Evolutionary conservation across 2,888 invertebrate genomes (phyloP).

Genomic region (Drosophila histrio): DNA sequence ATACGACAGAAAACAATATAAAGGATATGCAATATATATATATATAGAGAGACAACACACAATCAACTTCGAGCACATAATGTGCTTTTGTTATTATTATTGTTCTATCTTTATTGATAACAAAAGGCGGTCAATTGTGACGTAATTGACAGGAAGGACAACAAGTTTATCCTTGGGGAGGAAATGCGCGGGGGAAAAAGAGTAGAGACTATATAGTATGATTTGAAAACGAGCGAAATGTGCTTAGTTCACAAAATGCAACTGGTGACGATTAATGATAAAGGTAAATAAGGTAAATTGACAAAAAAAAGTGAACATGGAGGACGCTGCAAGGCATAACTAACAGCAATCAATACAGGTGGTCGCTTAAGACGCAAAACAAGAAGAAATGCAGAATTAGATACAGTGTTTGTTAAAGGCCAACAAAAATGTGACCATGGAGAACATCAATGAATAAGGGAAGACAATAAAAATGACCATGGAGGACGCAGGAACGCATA

Average conservation of each 20-base stretch:
- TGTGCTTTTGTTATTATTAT: slow-evolving; percentile 12
- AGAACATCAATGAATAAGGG: background rate
- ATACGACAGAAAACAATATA: slow-evolving; percentile 22
- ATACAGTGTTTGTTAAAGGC: too few relatives aligned
- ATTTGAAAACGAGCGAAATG: too few relatives aligned
- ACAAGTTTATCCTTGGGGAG: slow-evolving; percentile 2
- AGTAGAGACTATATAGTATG: too few relatives aligned
- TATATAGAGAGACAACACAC: slow-evolving; percentile 3
- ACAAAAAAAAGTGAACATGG: background rate
- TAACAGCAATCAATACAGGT: background rate
- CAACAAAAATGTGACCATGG: background rate
- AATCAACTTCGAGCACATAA: slow-evolving; percentile 11
- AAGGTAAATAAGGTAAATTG: background rate
- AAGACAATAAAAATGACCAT: background rate
- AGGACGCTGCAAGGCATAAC: background rate
- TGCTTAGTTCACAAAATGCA: too few relatives aligned
- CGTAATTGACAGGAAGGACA: slow-evolving; percentile 22
- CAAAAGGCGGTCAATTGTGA: slow-evolving; percentile 24
- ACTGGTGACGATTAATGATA: background rate
- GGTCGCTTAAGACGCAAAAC: background rate
- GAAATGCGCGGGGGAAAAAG: background rate
- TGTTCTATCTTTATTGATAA: slow-evolving; percentile 2
- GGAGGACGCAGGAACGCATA: background rate
- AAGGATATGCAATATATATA: slow-evolving; percentile 42
- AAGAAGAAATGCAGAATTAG: background rate